These are phyloP conservation scores for Gerris lacustris DNA, from an alignment of 2,888 invertebrate species.

Conservation along the genomic window DNA sequence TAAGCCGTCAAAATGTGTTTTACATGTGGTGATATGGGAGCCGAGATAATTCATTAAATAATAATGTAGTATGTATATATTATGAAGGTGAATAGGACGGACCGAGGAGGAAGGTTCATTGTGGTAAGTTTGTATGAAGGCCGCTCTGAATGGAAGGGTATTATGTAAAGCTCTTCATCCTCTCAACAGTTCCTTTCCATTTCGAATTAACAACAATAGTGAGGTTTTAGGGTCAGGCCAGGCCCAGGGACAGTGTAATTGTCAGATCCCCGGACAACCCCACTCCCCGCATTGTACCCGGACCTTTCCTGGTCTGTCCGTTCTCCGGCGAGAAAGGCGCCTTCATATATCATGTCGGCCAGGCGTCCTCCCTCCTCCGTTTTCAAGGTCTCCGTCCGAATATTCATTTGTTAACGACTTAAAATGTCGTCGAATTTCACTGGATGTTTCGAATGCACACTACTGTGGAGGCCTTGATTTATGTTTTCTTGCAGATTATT, in stretches of 20 bases:
- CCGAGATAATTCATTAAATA: neutral
- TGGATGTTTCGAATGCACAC: too few relatives aligned
- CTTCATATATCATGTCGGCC: too few relatives aligned
- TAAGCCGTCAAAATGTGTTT: too few relatives aligned
- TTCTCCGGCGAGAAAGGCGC: neutral
- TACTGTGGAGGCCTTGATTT: too few relatives aligned
- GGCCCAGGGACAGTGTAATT: neutral
- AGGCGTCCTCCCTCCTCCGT: too few relatives aligned
- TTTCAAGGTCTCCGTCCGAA: too few relatives aligned
- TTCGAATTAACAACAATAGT: neutral
- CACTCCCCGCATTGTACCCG: neutral
- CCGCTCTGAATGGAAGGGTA: neutral
- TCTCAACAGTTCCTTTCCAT: neutral
- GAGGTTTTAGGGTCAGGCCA: neutral
- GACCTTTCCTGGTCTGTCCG: neutral
- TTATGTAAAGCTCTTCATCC: neutral
- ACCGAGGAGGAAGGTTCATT: neutral
- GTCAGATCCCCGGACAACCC: neutral
- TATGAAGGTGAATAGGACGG: neutral
- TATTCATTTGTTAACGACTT: too few relatives aligned
- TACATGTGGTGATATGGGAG: too few relatives aligned
- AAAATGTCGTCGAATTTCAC: too few relatives aligned
- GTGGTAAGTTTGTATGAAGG: neutral
- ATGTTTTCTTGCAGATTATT: too few relatives aligned
- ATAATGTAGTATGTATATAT: neutral